phyloP scores from a whole-genome alignment of 2,113 vertebrate species.

The Antechinus flavipes region DNA sequence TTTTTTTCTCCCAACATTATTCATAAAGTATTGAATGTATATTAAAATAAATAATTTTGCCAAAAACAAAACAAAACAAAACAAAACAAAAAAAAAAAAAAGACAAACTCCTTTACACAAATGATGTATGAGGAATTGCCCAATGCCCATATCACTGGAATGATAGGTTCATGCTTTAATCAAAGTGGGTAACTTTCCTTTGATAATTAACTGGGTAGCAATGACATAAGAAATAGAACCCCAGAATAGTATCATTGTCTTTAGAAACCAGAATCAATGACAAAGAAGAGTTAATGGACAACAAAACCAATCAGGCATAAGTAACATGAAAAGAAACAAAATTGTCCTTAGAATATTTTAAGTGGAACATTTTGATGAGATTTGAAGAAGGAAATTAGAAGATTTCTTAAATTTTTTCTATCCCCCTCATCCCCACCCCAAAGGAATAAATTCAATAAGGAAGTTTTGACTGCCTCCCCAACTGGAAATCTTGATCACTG shows the following conservation, averaged over 20 bases:
- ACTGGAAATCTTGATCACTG: constrained; percentile 14
- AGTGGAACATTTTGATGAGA: neutral
- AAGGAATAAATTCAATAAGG: constrained; percentile 60
- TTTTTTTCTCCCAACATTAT: too few species aligned
- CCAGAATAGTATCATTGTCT: neutral
- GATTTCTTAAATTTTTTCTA: neutral
- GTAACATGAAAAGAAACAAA: constrained; percentile 27
- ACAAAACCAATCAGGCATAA: neutral
- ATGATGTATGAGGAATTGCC: fast-evolving
- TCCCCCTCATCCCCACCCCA: neutral
- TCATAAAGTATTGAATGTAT: too few species aligned
- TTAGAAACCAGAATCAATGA: neutral
- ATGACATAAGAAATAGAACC: neutral
- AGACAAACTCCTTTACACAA: neutral
- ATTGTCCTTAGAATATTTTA: neutral
- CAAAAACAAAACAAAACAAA: too few species aligned
- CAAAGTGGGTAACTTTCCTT: neutral
- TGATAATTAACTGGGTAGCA: neutral
- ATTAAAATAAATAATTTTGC: too few species aligned
- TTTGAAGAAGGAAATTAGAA: constrained; percentile 33
- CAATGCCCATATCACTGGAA: too few species aligned
- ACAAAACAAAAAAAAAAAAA: too few species aligned
- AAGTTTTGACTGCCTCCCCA: constrained; percentile 46
- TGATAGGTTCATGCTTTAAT: neutral
- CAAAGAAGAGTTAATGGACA: neutral